A percentile compares a stretch with the other conserved stretches of the same genome.
Evolutionary conservation across 2,113 vertebrate genomes (phyloP).

Genomic region (Amia ocellicauda): DNA sequence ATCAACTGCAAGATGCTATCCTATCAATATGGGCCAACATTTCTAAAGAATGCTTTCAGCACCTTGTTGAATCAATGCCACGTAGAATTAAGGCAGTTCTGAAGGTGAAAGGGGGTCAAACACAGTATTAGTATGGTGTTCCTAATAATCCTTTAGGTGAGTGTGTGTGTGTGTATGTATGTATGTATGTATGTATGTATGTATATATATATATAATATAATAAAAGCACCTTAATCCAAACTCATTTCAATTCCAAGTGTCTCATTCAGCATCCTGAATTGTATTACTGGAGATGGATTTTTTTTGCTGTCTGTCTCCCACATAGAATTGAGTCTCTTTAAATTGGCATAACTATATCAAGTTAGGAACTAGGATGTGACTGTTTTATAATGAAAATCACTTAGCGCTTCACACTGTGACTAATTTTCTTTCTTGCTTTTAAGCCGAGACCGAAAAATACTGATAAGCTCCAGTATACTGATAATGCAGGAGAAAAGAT

Average conservation of each 20-base stretch:
- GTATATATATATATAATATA: too few species aligned
- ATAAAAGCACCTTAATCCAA: background rate
- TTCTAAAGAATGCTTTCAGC: too few species aligned
- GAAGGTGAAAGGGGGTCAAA: too few species aligned
- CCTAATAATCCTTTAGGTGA: too few species aligned
- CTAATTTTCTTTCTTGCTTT: slow-evolving; percentile 7
- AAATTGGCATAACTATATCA: slow-evolving; percentile 21
- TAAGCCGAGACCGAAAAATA: background rate
- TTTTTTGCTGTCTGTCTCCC: background rate
- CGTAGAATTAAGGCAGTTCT: too few species aligned
- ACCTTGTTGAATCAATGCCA: too few species aligned
- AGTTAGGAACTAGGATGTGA: slow-evolving; percentile 23
- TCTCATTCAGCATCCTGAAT: background rate
- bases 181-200: too few species aligned
- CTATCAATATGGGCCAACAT: too few species aligned
- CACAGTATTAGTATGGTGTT: too few species aligned
- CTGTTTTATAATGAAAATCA: slow-evolving; percentile 34
- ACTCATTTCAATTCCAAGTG: background rate
- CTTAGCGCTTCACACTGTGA: slow-evolving; percentile 3
- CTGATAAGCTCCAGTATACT: background rate
- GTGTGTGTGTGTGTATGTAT: too few species aligned
- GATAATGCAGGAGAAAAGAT: background rate
- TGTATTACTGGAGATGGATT: background rate
- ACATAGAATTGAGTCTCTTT: slow-evolving; percentile 18
- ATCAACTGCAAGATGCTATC: too few species aligned